Conservation (phyloP, 2,888 invertebrate species). For the Philereme transversata region DNA sequence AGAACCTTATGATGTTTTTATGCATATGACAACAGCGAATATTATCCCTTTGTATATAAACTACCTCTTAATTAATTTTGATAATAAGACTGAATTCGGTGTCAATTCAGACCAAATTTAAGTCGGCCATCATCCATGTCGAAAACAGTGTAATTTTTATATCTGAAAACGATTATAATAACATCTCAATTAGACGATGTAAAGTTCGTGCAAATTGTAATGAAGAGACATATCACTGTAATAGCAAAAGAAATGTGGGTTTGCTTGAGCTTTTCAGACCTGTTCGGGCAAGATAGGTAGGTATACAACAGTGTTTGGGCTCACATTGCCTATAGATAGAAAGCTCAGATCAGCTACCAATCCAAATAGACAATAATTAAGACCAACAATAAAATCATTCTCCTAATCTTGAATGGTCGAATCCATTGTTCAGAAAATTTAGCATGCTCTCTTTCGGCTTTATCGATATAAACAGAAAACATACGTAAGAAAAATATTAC, state of each 20-base stretch:
- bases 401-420: neutral
- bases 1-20: constrained; percentile 29
- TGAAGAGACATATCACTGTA: constrained; percentile 28
- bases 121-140: constrained; percentile 44
- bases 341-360: constrained; percentile 4
- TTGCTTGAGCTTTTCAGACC: constrained; percentile 21
- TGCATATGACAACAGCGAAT: constrained; percentile 21
- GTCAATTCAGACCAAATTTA: constrained; percentile 75
- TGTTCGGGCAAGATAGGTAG: constrained; percentile 1
- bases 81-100: constrained; percentile 82
- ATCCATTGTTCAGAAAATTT: neutral
- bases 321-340: neutral
- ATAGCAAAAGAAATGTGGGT: constrained; percentile 5
- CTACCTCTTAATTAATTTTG: constrained; percentile 70
- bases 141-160: constrained; percentile 23
- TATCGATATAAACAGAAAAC: constrained; percentile 7
- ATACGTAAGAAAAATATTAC: constrained; percentile 21
- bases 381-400: constrained; percentile 3
- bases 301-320: no score
- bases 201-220: constrained; percentile 8
- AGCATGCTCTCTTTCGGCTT: neutral
- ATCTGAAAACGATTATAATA: constrained; percentile 1
- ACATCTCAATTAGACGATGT: neutral
- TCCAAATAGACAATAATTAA: constrained; percentile 22
- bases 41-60: constrained; percentile 60